phyloP scores from a whole-genome alignment of 2,888 invertebrate species.

The Trisateles emortualis region DNA sequence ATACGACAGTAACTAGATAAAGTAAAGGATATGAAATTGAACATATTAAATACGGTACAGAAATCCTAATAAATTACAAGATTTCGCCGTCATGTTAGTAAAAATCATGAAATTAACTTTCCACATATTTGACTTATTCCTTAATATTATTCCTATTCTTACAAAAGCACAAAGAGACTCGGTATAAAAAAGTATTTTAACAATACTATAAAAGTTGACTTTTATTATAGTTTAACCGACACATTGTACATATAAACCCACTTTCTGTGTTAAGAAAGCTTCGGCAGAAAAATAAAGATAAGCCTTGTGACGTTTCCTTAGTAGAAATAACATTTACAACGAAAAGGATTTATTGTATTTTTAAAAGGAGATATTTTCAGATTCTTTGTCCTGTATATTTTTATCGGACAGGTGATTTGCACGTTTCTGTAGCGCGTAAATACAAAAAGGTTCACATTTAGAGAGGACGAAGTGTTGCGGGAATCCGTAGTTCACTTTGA shows the following conservation, averaged over 20 bases:
- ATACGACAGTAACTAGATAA: no score
- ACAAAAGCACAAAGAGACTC: not conserved
- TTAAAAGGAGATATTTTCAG: conserved; percentile 26
- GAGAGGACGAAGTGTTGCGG: conserved; percentile 20
- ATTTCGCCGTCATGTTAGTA: no score
- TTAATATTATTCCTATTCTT: conserved; percentile 5
- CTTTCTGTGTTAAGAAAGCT: conserved; percentile 9
- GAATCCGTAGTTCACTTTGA: conserved; percentile 26
- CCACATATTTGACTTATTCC: conserved; percentile 1
- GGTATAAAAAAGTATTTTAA: conserved; percentile 9
- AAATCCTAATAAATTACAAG: no score
- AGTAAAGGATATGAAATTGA: no score
- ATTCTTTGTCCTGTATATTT: conserved; percentile 29
- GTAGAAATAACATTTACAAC: conserved; percentile 34
- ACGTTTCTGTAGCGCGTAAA: conserved; percentile 40
- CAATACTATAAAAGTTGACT: conserved; percentile 8
- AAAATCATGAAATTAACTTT: not conserved
- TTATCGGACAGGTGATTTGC: conserved; percentile 45
- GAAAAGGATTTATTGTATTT: conserved; percentile 40
- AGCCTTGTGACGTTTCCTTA: conserved; percentile 15
- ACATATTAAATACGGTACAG: no score
- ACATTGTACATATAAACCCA: conserved; percentile 26
- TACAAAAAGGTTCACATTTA: conserved; percentile 46
- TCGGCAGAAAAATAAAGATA: conserved; percentile 28
- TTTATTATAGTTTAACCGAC: conserved; percentile 20